Evolutionary conservation across 2,113 vertebrate genomes (phyloP).

Genomic region (Burhinus bistriatus): DNA sequence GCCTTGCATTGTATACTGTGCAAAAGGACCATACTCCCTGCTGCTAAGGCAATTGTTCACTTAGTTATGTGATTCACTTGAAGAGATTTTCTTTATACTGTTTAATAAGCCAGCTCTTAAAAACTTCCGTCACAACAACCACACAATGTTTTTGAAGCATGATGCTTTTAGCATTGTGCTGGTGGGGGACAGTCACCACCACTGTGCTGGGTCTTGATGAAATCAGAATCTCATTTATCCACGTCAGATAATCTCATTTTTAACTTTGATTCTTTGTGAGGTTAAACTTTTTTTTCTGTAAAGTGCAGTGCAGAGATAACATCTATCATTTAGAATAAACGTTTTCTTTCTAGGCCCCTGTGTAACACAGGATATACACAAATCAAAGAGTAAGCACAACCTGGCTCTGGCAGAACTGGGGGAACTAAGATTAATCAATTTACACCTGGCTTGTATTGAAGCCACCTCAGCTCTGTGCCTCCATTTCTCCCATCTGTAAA

Average conservation of each 20-base stretch:
- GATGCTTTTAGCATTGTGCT: not conserved
- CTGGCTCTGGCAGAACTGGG: not conserved
- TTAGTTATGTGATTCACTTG: not conserved
- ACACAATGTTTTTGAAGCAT: not conserved
- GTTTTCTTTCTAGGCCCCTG: not conserved
- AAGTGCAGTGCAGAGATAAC: not conserved
- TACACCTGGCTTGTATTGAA: not conserved
- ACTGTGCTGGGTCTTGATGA: not conserved
- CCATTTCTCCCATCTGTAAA: not conserved
- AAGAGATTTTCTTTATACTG: not conserved
- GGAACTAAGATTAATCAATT: not conserved
- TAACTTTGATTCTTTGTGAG: not conserved
- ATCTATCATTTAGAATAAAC: not conserved
- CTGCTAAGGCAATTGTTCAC: not conserved
- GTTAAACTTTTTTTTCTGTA: not conserved
- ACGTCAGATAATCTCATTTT: not conserved
- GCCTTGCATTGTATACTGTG: no score
- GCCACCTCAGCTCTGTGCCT: constrained; percentile 31
- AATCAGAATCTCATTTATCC: constrained; percentile 7
- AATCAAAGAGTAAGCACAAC: not conserved
- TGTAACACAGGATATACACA: not conserved
- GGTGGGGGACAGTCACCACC: not conserved
- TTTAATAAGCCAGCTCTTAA: not conserved
- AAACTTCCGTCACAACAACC: not conserved
- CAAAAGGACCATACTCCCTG: not conserved